Percentiles rank a stretch among this genome's conserved stretches.
phyloP scores from a whole-genome alignment of 2,888 invertebrate genomes.

The Drosophila antonietae region DNA sequence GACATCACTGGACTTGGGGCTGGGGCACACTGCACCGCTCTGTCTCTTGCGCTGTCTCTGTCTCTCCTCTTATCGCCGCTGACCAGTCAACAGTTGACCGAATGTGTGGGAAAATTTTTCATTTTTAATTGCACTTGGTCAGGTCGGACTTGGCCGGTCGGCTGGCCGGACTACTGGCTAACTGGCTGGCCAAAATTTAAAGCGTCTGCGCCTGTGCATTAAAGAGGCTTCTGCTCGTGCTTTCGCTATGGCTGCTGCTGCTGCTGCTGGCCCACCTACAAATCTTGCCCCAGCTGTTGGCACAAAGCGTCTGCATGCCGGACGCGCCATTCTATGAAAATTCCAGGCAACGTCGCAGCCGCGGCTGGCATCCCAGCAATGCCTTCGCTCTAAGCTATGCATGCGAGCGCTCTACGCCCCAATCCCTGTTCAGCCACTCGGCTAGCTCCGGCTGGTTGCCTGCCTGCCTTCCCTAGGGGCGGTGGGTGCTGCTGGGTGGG shows the following conservation, averaged over 20 bases:
- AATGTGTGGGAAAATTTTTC: slow-evolving; percentile 83
- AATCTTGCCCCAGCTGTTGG: slow-evolving; percentile 59
- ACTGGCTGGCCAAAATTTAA: slow-evolving; percentile 59
- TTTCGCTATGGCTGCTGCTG: slow-evolving; percentile 4
- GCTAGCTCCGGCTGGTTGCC: slow-evolving; percentile 14
- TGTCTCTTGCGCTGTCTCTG: slow-evolving; percentile 16
- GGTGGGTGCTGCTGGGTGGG: slow-evolving; percentile 32
- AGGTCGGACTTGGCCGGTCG: slow-evolving; percentile 21
- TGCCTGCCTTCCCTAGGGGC: neutral
- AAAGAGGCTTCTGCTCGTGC: slow-evolving; percentile 34
- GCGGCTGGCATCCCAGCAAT: slow-evolving; percentile 72
- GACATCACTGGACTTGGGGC: slow-evolving; percentile 15
- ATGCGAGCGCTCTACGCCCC: slow-evolving; percentile 38
- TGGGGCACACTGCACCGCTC: slow-evolving; percentile 20
- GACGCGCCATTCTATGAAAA: slow-evolving; percentile 77
- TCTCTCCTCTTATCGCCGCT: slow-evolving; percentile 60
- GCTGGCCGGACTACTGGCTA: slow-evolving; percentile 10
- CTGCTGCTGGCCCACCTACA: slow-evolving; percentile 69
- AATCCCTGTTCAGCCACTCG: slow-evolving; percentile 16
- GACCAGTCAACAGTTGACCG: slow-evolving; percentile 55
- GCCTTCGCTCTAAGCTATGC: slow-evolving; percentile 74
- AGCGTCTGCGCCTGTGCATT: slow-evolving; percentile 50
- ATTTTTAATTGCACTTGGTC: slow-evolving; percentile 80
- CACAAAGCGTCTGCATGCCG: slow-evolving; percentile 74
- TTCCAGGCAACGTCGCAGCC: slow-evolving; percentile 74